A percentile compares a stretch with the other conserved stretches of the same genome.
Evolutionary conservation across 2,888 invertebrate species (phyloP).

Genomic region (Ypsolopha scabrella): DNA sequence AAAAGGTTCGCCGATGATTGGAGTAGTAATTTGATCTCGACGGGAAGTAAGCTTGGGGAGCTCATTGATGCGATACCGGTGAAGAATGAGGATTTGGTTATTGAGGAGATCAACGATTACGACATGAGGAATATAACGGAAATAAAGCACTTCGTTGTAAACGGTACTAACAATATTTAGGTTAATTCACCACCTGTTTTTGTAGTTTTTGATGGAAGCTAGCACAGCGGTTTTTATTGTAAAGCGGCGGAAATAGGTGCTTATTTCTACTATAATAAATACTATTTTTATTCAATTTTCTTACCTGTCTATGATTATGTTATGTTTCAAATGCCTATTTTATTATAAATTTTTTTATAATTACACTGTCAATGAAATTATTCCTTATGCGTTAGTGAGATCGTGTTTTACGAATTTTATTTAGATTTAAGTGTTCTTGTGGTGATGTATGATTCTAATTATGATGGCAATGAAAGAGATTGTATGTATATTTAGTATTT

Average conservation of each 20-base stretch:
- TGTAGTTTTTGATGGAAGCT: too few species aligned
- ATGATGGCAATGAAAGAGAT: constrained; percentile 4
- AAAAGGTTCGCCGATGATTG: constrained; percentile 13
- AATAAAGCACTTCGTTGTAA: constrained; percentile 53
- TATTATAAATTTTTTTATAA: constrained; percentile 25
- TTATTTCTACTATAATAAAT: constrained; percentile 2
- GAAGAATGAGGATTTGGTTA: constrained; percentile 48
- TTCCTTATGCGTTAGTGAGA: constrained; percentile 41
- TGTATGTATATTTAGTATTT: constrained; percentile 26
- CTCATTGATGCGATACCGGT: constrained; percentile 48
- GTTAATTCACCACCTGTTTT: not conserved
- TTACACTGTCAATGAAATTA: constrained; percentile 32
- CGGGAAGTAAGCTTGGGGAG: constrained; percentile 51
- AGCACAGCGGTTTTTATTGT: not conserved
- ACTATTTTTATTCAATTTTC: constrained; percentile 23
- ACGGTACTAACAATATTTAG: constrained; percentile 19
- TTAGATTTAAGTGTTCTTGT: constrained; percentile 35
- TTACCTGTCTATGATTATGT: constrained; percentile 13
- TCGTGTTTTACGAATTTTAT: constrained; percentile 28
- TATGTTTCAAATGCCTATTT: constrained; percentile 27
- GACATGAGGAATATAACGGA: constrained; percentile 46
- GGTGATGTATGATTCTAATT: constrained; percentile 19
- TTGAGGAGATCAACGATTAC: constrained; percentile 52
- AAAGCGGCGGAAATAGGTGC: not conserved
- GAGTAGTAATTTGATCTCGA: constrained; percentile 32